A percentile compares a stretch with the other conserved stretches of the same genome.
phyloP scores from a whole-genome alignment of 92 coral and sea anemone genomes.

The Epizoanthus ramosus region DNA sequence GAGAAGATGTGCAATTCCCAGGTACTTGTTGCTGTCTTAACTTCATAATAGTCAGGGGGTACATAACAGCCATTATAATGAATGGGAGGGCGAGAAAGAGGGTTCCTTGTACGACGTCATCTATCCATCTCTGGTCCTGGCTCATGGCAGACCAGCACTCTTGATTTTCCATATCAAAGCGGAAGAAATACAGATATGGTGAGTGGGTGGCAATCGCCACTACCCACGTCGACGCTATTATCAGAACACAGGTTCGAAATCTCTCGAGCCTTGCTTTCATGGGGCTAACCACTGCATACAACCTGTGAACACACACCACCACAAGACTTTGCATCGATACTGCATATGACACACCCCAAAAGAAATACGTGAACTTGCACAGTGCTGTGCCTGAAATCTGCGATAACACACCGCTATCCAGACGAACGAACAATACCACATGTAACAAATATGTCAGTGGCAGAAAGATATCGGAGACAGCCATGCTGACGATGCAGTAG shows the following conservation, averaged over 20 bases:
- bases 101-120: neutral
- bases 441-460: slow-evolving; percentile 5
- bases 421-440: neutral
- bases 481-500: slow-evolving; percentile 9
- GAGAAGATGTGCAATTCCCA: neutral
- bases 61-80: neutral
- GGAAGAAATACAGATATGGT: neutral
- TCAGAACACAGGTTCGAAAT: neutral
- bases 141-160: neutral
- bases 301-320: slow-evolving; percentile 10
- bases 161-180: neutral
- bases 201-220: neutral
- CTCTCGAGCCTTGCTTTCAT: neutral
- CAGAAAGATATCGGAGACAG: slow-evolving; percentile 13
- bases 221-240: slow-evolving; percentile 15
- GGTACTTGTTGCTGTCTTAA: slow-evolving; percentile 14
- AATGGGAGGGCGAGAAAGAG: slow-evolving; percentile 14
- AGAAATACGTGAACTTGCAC: slow-evolving; percentile 7
- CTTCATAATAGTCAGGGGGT: slow-evolving; percentile 2
- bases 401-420: neutral
- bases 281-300: slow-evolving; percentile 20
- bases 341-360: slow-evolving; percentile 19
- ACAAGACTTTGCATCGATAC: slow-evolving; percentile 27
- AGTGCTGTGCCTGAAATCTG: neutral
- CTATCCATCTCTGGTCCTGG: neutral